phyloP scores from a whole-genome alignment of 1,140 invertebrate species.

The Panagrolaimus sp. region DNA sequence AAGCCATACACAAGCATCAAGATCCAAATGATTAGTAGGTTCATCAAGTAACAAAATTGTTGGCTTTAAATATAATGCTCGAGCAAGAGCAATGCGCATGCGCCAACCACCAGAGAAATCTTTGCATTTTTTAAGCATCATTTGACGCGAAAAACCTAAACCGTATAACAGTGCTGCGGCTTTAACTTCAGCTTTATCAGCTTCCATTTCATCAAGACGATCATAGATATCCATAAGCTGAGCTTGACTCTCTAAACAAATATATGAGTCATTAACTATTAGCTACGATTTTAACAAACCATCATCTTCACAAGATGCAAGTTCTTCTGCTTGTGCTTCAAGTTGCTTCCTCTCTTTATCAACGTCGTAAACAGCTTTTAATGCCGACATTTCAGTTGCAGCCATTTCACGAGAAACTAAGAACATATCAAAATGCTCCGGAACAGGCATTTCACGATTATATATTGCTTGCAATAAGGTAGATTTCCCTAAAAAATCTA shows the following conservation, averaged over 20 bases:
- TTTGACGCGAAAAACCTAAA: conserved; percentile 86
- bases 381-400: conserved; percentile 77
- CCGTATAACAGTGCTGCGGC: conserved; percentile 90
- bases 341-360: conserved; percentile 84
- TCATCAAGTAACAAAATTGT: conserved; percentile 64
- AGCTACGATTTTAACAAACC: conserved; percentile 63
- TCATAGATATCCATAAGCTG: conserved; percentile 96
- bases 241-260: conserved; percentile 74
- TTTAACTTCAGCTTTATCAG: conserved; percentile 84
- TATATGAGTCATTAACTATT: conserved; percentile 13
- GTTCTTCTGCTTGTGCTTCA: conserved; percentile 83
- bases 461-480: conserved; percentile 83
- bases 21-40: conserved; percentile 69
- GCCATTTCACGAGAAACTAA: conserved; percentile 92
- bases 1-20: conserved; percentile 96
- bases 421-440: conserved; percentile 94
- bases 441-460: conserved; percentile 88
- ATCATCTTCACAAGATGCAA: conserved; percentile 79
- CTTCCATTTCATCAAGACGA: conserved; percentile 87
- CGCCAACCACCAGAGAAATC: conserved; percentile 79
- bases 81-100: conserved; percentile 96
- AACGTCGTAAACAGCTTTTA: conserved; percentile 95
- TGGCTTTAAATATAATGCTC: conserved; percentile 63
- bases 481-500: conserved; percentile 66
- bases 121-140: conserved; percentile 80